Conservation (phyloP, 2,113 vertebrate genomes). For the Petaurus breviceps region DNA sequence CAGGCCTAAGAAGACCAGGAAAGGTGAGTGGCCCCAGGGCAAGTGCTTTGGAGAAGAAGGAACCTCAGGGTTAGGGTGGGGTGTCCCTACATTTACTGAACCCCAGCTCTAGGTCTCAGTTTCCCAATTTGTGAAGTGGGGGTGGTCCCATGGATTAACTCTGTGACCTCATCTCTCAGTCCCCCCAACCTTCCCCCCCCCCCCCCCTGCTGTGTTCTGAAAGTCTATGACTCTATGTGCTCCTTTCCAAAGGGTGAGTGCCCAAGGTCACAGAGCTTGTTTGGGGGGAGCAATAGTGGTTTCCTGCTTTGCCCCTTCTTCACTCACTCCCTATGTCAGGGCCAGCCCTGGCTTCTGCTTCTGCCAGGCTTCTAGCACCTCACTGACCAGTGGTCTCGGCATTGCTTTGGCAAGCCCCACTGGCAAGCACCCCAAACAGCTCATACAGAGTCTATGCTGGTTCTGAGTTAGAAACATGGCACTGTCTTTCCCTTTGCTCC, state of each 20-base stretch:
- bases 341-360: no score
- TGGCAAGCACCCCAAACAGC: not conserved
- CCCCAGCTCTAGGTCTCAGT: not conserved
- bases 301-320: not conserved
- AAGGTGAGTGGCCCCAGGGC: constrained; percentile 47
- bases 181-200: no score
- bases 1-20: not conserved
- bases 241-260: not conserved
- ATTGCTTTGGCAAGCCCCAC: not conserved
- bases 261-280: not conserved
- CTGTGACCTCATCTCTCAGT: not conserved
- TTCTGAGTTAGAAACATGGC: not conserved
- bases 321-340: not conserved
- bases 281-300: no score
- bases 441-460: no score
- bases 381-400: not conserved
- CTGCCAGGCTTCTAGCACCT: not conserved
- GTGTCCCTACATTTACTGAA: not conserved
- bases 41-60: not conserved
- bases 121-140: not conserved
- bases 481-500: not conserved
- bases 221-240: no score
- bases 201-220: no score
- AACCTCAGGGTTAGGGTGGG: no score
- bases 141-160: not conserved